Evolutionary conservation across 2,113 vertebrate species (phyloP).

Genomic region (Oryctolagus cuniculus): mOryCun1.1 NC_091433.1:194674001-194674500

Average conservation of each 20-base stretch:
- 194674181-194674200: background rate
- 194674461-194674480: background rate
- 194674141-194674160: background rate
- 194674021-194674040: rapidly evolving
- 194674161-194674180: background rate
- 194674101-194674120: background rate
- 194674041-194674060: rapidly evolving
- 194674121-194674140: no score
- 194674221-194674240: background rate
- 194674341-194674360: background rate
- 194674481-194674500: background rate
- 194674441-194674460: background rate
- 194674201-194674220: background rate
- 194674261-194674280: background rate
- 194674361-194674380: background rate
- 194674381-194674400: background rate
- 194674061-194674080: rapidly evolving
- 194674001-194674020: background rate
- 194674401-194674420: background rate
- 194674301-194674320: constrained; percentile 37
- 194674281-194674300: background rate
- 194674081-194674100: background rate
- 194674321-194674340: background rate
- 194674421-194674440: background rate
- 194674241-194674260: background rate